Conservation (phyloP, 2,113 vertebrate species). For the Sorex fumeus region DNA sequence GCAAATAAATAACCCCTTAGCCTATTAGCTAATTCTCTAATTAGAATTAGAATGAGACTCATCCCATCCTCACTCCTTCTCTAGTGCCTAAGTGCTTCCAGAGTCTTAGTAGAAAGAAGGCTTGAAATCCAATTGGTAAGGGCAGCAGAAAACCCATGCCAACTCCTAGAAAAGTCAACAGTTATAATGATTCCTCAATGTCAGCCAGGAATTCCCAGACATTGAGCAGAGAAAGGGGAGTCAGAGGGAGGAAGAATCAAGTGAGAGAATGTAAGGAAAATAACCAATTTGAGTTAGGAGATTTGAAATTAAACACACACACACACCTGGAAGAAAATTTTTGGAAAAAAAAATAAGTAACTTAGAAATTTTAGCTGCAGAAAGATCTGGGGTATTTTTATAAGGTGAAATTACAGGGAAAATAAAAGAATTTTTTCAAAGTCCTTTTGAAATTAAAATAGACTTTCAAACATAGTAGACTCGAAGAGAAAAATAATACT, state of each 20-base stretch:
- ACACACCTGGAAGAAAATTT: conserved; percentile 2
- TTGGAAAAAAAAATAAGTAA: neutral
- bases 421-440: conserved; percentile 28
- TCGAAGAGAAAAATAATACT: conserved; percentile 22
- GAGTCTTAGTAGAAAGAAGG: neutral
- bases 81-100: neutral
- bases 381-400: conserved; percentile 35
- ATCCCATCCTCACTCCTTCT: neutral
- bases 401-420: conserved; percentile 24
- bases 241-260: neutral
- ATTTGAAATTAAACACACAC: no score
- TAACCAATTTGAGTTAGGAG: neutral
- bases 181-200: neutral
- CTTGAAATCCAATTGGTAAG: no score
- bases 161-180: neutral
- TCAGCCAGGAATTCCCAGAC: conserved; percentile 5
- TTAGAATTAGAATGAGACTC: neutral
- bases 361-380: conserved; percentile 28
- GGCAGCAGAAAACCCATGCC: neutral
- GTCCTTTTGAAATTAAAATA: conserved; percentile 14
- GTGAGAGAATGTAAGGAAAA: neutral
- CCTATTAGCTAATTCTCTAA: neutral
- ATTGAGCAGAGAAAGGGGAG: neutral
- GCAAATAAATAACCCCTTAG: neutral
- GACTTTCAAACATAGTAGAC: neutral